phyloP scores from a whole-genome alignment of 2,113 vertebrate species.

The Mus pahari region DNA sequence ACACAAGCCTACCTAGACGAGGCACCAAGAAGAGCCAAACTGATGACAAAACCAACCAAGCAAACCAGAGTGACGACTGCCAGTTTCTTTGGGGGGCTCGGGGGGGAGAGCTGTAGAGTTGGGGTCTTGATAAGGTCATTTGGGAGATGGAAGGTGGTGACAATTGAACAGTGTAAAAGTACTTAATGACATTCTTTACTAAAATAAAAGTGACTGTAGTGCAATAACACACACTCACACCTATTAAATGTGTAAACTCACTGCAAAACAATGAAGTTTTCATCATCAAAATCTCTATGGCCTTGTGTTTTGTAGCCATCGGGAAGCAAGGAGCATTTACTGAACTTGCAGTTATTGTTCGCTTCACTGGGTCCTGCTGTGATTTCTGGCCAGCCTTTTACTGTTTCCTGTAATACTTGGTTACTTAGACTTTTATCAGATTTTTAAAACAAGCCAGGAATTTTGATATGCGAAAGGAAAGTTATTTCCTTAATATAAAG shows the following conservation, averaged over 20 bases:
- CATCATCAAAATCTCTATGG: slow-evolving; percentile 72
- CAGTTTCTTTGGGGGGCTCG: neutral
- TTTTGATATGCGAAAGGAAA: slow-evolving; percentile 83
- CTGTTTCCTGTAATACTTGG: slow-evolving; percentile 82
- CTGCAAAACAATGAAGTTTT: slow-evolving; percentile 46
- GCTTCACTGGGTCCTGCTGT: slow-evolving; percentile 62
- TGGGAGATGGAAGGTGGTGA: neutral
- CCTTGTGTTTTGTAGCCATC: slow-evolving; percentile 71
- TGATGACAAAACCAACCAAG: neutral
- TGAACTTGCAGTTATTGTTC: slow-evolving; percentile 72
- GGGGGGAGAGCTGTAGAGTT: neutral
- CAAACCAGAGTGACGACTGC: no score
- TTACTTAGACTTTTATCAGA: slow-evolving; percentile 79
- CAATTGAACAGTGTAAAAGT: neutral
- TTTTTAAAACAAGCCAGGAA: slow-evolving; percentile 76
- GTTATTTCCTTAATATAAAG: slow-evolving; percentile 81
- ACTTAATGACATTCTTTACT: neutral
- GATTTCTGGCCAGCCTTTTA: slow-evolving; percentile 79
- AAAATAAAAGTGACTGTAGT: neutral
- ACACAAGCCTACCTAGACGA: neutral
- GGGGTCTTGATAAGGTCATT: neutral
- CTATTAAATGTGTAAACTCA: neutral
- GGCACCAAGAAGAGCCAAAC: neutral
- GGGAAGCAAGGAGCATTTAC: slow-evolving; percentile 66
- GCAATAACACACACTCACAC: neutral